Percentiles rank a stretch among this genome's conserved stretches.
Evolutionary conservation across 2,113 vertebrate species (phyloP).

Genomic region (Pluvialis apricaria): DNA sequence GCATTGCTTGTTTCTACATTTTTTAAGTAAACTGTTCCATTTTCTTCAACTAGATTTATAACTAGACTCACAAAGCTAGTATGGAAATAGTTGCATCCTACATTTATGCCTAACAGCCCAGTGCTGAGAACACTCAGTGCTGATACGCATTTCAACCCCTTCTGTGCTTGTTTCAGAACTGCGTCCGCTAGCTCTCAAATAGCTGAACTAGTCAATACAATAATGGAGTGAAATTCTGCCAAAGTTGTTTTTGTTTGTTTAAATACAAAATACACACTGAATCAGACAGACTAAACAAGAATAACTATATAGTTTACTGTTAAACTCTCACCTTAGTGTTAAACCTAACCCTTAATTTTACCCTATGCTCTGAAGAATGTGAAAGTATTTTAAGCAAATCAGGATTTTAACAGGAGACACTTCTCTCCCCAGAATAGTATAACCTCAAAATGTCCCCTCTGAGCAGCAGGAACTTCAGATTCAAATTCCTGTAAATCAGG

Average conservation of each 20-base stretch:
- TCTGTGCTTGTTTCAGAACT: not conserved
- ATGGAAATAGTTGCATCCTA: not conserved
- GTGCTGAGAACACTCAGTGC: not conserved
- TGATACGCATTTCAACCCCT: not conserved
- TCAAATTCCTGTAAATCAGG: not conserved
- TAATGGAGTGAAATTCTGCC: not conserved
- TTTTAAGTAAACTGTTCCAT: not conserved
- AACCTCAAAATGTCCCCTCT: not conserved
- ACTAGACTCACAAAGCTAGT: not conserved
- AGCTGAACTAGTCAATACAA: not conserved
- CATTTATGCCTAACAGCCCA: not conserved
- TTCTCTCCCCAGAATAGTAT: not conserved
- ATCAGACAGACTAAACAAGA: not conserved
- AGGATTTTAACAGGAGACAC: not conserved
- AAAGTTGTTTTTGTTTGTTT: not conserved
- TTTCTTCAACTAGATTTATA: not conserved
- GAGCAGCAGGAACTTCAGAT: not conserved
- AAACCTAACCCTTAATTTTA: not conserved
- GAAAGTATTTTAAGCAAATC: not conserved
- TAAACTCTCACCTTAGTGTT: not conserved
- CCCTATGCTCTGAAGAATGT: not conserved
- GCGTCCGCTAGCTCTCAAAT: not conserved
- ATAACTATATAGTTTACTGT: not conserved
- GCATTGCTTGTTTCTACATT: not conserved
- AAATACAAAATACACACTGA: not conserved